Conservation (phyloP, 2,113 vertebrate genomes). For the Forbesichthys agassizii region DNA sequence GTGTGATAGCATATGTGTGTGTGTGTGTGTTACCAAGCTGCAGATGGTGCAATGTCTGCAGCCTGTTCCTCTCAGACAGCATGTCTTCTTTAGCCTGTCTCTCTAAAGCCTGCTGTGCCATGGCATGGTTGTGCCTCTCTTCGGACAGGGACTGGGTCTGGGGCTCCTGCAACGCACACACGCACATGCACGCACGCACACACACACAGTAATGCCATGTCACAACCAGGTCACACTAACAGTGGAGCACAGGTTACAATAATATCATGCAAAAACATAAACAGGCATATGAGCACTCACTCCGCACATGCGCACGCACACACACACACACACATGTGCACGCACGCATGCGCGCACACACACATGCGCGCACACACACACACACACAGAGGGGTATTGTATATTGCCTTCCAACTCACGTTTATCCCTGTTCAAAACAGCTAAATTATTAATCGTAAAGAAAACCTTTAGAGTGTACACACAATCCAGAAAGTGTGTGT, state of each 20-base stretch:
- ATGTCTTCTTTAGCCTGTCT: conserved; percentile 82
- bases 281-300: conserved; percentile 55
- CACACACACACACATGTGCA: conserved; percentile 3
- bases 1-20: neutral
- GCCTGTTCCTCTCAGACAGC: conserved; percentile 80
- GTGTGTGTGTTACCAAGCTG: conserved; percentile 81
- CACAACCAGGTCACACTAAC: too few species aligned
- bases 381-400: neutral
- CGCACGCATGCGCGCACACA: neutral
- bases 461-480: conserved; percentile 29
- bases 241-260: too few species aligned
- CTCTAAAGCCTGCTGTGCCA: conserved; percentile 82
- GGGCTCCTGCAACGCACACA: conserved; percentile 67
- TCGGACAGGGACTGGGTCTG: conserved; percentile 77
- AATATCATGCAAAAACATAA: neutral
- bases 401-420: conserved; percentile 12
- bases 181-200: neutral
- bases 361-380: neutral
- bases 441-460: conserved; percentile 61
- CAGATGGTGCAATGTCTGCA: conserved; percentile 82
- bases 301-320: conserved; percentile 20
- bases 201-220: neutral
- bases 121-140: conserved; percentile 78
- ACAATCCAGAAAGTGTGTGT: conserved; percentile 4
- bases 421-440: conserved; percentile 25